Evolutionary conservation across 2,113 vertebrate genomes (phyloP).

Genomic region (Hymenochirus boettgeri): DNA sequence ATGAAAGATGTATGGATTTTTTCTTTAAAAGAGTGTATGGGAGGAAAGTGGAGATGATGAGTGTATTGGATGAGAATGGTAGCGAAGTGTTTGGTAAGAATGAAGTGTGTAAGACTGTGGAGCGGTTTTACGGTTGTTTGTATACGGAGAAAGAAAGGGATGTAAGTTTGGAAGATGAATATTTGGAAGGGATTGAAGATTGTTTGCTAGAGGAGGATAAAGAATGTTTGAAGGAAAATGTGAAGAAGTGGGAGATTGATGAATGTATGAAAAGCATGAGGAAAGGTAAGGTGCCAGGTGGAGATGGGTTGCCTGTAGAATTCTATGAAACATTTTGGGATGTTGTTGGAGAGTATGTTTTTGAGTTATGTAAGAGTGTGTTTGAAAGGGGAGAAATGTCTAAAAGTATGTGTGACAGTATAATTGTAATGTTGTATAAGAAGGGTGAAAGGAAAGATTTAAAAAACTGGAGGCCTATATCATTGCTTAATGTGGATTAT

Average conservation of each 20-base stretch:
- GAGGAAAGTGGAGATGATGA: too few relatives aligned
- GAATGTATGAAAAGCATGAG: too few relatives aligned
- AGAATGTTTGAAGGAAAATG: too few relatives aligned
- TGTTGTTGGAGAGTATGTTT: background rate
- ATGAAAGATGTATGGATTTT: too few relatives aligned
- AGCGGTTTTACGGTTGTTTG: background rate
- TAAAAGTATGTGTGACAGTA: background rate
- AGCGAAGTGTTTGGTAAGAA: too few relatives aligned
- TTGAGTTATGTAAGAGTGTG: background rate
- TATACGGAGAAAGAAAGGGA: too few relatives aligned
- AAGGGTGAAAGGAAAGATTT: background rate
- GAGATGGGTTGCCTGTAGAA: too few relatives aligned
- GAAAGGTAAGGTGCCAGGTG: background rate
- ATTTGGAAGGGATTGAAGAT: background rate
- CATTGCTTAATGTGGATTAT: background rate
- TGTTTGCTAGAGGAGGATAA: background rate
- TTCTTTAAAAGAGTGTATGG: too few relatives aligned
- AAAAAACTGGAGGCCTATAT: too few relatives aligned
- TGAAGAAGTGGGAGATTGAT: background rate
- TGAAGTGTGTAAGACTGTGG: background rate
- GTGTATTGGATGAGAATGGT: too few relatives aligned
- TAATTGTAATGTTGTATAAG: background rate
- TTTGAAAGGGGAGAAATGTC: background rate
- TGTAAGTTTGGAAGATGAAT: background rate
- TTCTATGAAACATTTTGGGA: background rate